A percentile compares a stretch with the other conserved stretches of the same genome.
Evolutionary conservation across 1,140 invertebrate species (phyloP).

Genomic region (Eurosta solidaginis): DNA sequence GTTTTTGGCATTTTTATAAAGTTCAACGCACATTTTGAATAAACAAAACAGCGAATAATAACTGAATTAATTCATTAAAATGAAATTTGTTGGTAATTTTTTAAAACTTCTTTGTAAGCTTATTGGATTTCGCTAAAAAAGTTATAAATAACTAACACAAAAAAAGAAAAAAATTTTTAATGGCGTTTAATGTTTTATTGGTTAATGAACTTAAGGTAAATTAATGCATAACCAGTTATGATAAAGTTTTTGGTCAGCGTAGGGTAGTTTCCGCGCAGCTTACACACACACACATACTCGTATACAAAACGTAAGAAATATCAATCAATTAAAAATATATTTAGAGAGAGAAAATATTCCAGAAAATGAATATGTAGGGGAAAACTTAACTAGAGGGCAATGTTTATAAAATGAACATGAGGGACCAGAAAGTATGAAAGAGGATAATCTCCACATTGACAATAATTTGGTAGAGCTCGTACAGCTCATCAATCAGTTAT

Average conservation of each 20-base stretch:
- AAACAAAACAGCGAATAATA: slow-evolving; percentile 15
- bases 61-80: slow-evolving; percentile 31
- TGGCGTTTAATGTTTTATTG: slow-evolving; percentile 6
- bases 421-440: too few species aligned
- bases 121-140: neutral
- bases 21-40: neutral
- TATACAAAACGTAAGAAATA: too few species aligned
- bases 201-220: slow-evolving; percentile 28
- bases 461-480: too few species aligned
- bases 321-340: too few species aligned
- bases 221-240: neutral
- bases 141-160: neutral
- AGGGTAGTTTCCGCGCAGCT: too few species aligned
- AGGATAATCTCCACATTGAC: too few species aligned
- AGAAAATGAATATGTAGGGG: too few species aligned
- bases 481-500: too few species aligned
- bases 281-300: too few species aligned
- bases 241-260: neutral
- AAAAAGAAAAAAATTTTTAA: neutral
- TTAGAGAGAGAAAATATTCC: too few species aligned
- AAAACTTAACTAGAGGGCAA: too few species aligned
- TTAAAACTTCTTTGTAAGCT: neutral
- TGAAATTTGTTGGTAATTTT: slow-evolving; percentile 5
- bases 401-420: too few species aligned
- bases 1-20: neutral